A percentile compares a stretch with the other conserved stretches of the same genome.
Evolutionary conservation across 2,797 vertebrate genomes (phyloP).

Genomic region (Pseudomugil tenellus): DNA sequence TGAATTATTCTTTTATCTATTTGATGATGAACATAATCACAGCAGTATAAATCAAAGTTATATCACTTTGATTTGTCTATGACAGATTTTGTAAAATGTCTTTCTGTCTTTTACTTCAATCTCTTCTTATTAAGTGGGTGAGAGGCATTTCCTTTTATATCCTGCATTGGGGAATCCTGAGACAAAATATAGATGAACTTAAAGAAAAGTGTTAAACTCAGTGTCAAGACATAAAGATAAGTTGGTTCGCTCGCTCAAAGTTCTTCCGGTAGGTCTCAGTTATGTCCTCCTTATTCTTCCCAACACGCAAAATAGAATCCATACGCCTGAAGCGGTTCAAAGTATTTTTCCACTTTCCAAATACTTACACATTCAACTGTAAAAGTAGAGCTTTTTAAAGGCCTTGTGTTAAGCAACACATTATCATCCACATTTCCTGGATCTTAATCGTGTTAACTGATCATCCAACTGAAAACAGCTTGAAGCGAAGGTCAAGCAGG

Average conservation of each 20-base stretch:
- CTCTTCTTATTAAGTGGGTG: not conserved
- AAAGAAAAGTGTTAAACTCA: not conserved
- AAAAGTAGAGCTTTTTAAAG: conserved; percentile 39
- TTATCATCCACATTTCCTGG: conserved; percentile 29
- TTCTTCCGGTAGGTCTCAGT: not conserved
- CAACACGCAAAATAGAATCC: conserved; percentile 17
- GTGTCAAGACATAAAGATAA: not conserved
- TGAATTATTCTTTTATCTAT: not conserved
- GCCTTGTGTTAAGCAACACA: conserved; percentile 38
- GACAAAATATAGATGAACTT: not conserved
- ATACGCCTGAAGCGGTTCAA: conserved; percentile 3
- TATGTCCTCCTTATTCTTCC: not conserved
- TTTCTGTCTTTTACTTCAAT: not conserved
- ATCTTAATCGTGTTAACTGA: conserved; percentile 48
- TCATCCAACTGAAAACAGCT: conserved; percentile 32
- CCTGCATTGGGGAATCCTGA: not conserved
- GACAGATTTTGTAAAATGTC: not conserved
- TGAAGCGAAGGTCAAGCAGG: conserved; percentile 26
- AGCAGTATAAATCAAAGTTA: not conserved
- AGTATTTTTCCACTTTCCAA: conserved; percentile 14
- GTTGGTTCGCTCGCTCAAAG: not conserved
- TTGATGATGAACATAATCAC: not conserved
- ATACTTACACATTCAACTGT: conserved; percentile 25
- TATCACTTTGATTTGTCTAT: not conserved
- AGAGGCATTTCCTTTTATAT: not conserved